Evolutionary conservation across 2,797 vertebrate species (phyloP).

Genomic region (Pteropus rufus): DNA sequence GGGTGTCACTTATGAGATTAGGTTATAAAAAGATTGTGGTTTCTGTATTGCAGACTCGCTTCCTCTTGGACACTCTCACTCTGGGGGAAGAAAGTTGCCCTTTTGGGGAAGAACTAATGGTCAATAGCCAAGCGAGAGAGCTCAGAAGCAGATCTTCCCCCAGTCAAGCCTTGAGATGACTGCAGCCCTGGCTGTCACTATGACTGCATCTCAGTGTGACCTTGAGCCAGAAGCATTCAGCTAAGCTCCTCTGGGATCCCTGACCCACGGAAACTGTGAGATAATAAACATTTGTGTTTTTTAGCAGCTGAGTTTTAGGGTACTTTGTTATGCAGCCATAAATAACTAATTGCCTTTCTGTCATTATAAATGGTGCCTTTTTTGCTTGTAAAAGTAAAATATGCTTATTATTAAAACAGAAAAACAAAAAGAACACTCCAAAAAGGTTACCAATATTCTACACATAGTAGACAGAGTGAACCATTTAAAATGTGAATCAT

Average conservation of each 20-base stretch:
- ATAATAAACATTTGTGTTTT: neutral
- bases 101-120: neutral
- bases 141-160: neutral
- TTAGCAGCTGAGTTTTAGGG: neutral
- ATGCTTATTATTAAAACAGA: neutral
- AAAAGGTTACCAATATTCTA: neutral
- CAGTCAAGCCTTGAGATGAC: neutral
- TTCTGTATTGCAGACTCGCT: neutral
- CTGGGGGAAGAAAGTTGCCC: neutral
- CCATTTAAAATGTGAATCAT: constrained; percentile 14
- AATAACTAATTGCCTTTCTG: neutral
- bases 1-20: neutral
- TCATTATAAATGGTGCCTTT: neutral
- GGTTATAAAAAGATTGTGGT: neutral
- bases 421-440: neutral
- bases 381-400: constrained; percentile 4
- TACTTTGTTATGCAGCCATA: neutral
- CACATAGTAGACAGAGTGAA: neutral
- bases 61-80: neutral
- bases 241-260: neutral
- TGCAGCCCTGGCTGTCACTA: neutral
- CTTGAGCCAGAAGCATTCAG: neutral
- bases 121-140: neutral
- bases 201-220: neutral
- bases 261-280: neutral